Evolutionary conservation across 2,888 invertebrate genomes (phyloP).

Genomic region (Eutolmus rufibarbis): DNA sequence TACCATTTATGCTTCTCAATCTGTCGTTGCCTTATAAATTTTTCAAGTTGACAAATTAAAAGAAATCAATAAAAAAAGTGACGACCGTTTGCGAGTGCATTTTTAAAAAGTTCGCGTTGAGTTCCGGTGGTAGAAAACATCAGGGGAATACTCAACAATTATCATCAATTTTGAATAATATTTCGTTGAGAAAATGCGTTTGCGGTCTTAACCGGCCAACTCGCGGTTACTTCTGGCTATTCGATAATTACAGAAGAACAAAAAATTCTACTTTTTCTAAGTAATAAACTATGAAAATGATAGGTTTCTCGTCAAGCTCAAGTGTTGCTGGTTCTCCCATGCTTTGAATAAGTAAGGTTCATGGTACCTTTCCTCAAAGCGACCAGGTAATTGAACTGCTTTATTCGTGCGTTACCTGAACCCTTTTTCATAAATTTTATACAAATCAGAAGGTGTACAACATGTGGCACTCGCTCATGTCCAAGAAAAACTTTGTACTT

Average conservation of each 20-base stretch:
- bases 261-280: slow-evolving; percentile 12
- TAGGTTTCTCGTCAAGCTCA: slow-evolving; percentile 12
- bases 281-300: slow-evolving; percentile 29
- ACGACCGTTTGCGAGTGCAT: background rate
- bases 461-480: background rate
- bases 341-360: slow-evolving; percentile 17
- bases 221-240: slow-evolving; percentile 24
- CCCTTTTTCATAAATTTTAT: slow-evolving; percentile 2
- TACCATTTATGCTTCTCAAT: background rate
- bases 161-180: slow-evolving; percentile 36
- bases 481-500: background rate
- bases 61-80: background rate
- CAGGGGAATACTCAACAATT: background rate
- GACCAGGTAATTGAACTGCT: background rate
- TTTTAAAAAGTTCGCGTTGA: background rate
- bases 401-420: background rate
- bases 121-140: slow-evolving; percentile 6
- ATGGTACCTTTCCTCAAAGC: background rate
- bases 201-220: slow-evolving; percentile 1
- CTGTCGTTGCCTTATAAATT: background rate
- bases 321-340: slow-evolving; percentile 33
- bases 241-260: slow-evolving; percentile 37
- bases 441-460: background rate
- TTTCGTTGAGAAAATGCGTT: slow-evolving; percentile 24
- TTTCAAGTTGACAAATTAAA: background rate